phyloP scores from a whole-genome alignment of 1,140 invertebrate genomes.

The Nasonia vitripennis region DNA sequence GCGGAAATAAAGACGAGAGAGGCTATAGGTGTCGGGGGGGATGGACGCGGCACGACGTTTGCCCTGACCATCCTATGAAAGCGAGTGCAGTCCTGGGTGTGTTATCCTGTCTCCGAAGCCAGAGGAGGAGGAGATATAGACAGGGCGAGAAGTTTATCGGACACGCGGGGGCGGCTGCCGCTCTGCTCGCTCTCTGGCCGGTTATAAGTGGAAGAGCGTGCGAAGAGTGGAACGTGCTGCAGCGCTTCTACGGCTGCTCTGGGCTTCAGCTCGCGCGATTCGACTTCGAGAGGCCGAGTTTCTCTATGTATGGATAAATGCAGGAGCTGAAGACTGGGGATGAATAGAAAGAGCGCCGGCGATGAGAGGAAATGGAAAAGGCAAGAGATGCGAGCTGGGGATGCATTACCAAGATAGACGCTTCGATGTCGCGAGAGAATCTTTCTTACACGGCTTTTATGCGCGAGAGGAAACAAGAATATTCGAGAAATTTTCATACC shows the following conservation, averaged over 20 bases:
- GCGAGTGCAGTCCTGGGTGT: conserved; percentile 64
- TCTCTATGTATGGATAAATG: not conserved
- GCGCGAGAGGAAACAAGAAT: not conserved
- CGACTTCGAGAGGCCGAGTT: not conserved
- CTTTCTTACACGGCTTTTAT: not conserved
- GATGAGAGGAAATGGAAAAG: not conserved
- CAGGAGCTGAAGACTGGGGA: not conserved
- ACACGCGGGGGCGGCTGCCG: conserved; percentile 32
- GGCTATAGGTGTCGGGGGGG: conserved; percentile 63
- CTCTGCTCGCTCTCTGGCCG: not conserved
- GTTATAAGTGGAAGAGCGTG: conserved; percentile 65
- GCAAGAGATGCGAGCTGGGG: not conserved
- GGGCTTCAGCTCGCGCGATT: not conserved
- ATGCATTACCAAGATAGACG: not conserved
- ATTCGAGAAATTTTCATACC: not conserved
- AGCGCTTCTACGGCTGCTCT: not conserved
- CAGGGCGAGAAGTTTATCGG: conserved; percentile 43
- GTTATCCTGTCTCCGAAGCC: conserved; percentile 43
- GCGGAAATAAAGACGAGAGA: conserved; percentile 64
- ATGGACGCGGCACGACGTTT: conserved; percentile 58
- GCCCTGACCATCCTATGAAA: conserved; percentile 63
- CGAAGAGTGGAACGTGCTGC: conserved; percentile 44
- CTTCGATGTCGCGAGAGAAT: not conserved
- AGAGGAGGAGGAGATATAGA: conserved; percentile 29
- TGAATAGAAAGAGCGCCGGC: conserved; percentile 34